These are phyloP conservation scores for Phallusia fumigata DNA, from an alignment of 23 tunicate species.

Conservation along the genomic window DNA sequence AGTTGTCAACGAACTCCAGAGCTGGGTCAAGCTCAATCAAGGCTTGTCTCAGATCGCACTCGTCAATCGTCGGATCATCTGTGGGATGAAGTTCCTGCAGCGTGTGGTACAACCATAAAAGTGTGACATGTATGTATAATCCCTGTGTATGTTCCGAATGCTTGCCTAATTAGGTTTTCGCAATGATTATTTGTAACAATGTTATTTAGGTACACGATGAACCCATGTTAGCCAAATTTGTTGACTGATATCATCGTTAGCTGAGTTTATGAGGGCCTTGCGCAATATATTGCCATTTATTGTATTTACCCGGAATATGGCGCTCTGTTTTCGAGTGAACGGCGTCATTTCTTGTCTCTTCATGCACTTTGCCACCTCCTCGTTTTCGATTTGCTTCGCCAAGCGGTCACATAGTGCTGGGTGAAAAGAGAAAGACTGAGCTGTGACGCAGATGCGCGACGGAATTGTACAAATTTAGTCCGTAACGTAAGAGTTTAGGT, in stretches of 20 bases:
- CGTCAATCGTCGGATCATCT: slow-evolving; percentile 39
- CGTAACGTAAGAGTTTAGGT: not conserved
- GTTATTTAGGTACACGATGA: too few relatives aligned
- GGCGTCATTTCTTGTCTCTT: slow-evolving; percentile 19
- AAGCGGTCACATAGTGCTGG: slow-evolving; percentile 24
- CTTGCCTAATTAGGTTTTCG: too few relatives aligned
- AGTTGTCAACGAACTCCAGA: slow-evolving; percentile 26
- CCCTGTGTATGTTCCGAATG: not conserved
- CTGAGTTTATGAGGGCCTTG: not conserved
- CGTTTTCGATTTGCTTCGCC: slow-evolving; percentile 35
- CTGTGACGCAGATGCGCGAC: not conserved
- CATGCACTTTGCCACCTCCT: slow-evolving; percentile 12
- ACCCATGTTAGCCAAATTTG: too few relatives aligned
- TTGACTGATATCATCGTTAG: too few relatives aligned
- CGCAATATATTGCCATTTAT: not conserved
- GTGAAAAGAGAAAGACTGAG: not conserved
- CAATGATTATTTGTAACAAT: too few relatives aligned
- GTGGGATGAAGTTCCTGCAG: slow-evolving; percentile 61
- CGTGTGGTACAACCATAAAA: not conserved
- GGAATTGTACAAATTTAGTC: slow-evolving; percentile 4
- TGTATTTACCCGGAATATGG: slow-evolving; percentile 35
- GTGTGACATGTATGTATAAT: not conserved
- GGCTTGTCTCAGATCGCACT: slow-evolving; percentile 58
- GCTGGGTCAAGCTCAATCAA: slow-evolving; percentile 34
- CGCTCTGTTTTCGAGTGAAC: slow-evolving; percentile 63